A percentile compares a stretch with the other conserved stretches of the same genome.
These are phyloP conservation scores for Polyommatus iphigenia DNA, from an alignment of 2,888 invertebrate genomes.

Conservation along the genomic window DNA sequence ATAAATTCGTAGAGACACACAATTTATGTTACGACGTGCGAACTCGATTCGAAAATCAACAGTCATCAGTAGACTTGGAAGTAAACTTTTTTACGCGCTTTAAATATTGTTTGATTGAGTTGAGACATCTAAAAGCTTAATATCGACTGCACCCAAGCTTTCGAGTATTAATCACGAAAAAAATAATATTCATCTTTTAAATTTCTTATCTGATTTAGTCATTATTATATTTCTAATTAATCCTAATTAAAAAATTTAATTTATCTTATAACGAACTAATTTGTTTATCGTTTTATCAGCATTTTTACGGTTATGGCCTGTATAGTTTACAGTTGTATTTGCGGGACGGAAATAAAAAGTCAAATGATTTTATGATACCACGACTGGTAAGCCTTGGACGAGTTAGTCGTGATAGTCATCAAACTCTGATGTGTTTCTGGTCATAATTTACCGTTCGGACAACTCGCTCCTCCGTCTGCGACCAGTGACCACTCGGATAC, in stretches of 20 bases:
- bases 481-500: not conserved
- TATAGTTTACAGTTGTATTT: constrained; percentile 27
- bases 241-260: not conserved
- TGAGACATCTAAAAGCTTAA: too few species aligned
- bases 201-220: not conserved
- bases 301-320: constrained; percentile 23
- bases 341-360: constrained; percentile 24
- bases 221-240: not conserved
- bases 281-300: not conserved
- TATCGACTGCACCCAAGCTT: too few species aligned
- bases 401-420: constrained; percentile 23
- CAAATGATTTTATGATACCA: constrained; percentile 18
- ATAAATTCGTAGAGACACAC: too few species aligned
- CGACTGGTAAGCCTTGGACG: constrained; percentile 11
- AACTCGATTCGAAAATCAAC: too few species aligned
- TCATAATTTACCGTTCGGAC: constrained; percentile 25
- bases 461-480: constrained; percentile 4
- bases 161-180: too few species aligned
- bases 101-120: too few species aligned
- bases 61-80: too few species aligned
- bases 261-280: not conserved
- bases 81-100: too few species aligned
- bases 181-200: too few species aligned
- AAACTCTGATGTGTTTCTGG: constrained; percentile 26
- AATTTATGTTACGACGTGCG: too few species aligned